Percentiles rank a stretch among this genome's conserved stretches.
Conservation (phyloP, 2,113 vertebrate genomes). For the Pao palembangensis region DNA sequence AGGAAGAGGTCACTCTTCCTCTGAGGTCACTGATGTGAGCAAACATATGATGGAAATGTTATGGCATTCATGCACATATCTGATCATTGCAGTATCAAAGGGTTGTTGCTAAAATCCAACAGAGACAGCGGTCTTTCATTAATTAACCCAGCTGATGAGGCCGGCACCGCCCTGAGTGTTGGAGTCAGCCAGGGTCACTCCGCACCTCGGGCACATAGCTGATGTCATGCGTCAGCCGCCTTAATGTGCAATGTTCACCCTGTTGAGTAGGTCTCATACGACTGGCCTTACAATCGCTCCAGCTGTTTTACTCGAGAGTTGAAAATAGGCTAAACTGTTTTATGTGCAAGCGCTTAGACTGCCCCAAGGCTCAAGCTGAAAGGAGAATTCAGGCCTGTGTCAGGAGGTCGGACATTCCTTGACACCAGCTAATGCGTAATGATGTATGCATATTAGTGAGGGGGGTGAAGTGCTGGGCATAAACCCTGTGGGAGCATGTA, state of each 20-base stretch:
- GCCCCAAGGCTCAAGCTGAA: conserved; percentile 27
- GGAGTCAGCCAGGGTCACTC: conserved; percentile 42
- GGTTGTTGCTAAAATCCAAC: conserved; percentile 9
- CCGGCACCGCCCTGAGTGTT: conserved; percentile 14
- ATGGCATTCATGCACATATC: not conserved
- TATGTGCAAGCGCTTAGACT: conserved; percentile 21
- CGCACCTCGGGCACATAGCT: conserved; percentile 33
- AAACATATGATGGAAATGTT: not conserved
- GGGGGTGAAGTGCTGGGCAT: conserved; percentile 5
- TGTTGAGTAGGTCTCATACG: conserved; percentile 10
- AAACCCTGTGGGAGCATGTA: not conserved
- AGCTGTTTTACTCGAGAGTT: conserved; percentile 41
- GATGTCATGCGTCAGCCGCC: conserved; percentile 37
- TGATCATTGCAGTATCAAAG: not conserved
- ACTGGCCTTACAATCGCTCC: conserved; percentile 33
- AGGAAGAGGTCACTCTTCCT: no score
- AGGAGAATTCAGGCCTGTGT: conserved; percentile 35
- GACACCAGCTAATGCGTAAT: conserved; percentile 34
- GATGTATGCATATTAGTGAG: conserved; percentile 18
- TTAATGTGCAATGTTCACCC: conserved; percentile 27
- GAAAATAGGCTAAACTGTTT: conserved; percentile 32
- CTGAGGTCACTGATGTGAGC: not conserved
- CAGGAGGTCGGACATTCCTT: conserved; percentile 33
- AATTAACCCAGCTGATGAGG: conserved; percentile 19
- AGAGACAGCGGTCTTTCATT: conserved; percentile 9